Base-by-base conservation (phyloP, 2,888 invertebrate genomes). In the Salticus scenicus region DNA sequence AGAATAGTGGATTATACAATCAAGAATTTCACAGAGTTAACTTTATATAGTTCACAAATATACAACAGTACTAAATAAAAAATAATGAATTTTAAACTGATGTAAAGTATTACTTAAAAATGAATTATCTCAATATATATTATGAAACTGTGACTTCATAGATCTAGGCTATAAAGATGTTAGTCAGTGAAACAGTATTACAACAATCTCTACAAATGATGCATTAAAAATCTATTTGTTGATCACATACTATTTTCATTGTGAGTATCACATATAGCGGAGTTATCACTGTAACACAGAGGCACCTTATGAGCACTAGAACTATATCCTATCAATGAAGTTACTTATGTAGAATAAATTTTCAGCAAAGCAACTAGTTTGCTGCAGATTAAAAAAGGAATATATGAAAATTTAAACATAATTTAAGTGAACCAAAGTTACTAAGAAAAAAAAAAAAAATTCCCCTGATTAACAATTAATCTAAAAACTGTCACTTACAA, bases 241-340 rank as follows among this genome's bases (percentile, higher is more conserved):
- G 72, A 76, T 77, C 67, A 83, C 72, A 57, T 47, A 77, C 76
- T 82, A 72, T 72, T 67, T 41, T 73, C 73, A 80, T 37, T 74
- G 67, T 73, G 72, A 80, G 72, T 77, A 83, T 82, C 83, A 83
- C 77, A 77, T 77, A 73, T 41, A 76, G 83, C 72, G 51, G 76
- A 76, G 71, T 76, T 77, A 83, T 83, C 83, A 83, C 83, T 66
- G 66, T 83, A 73, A 74, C 73, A 73, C 66, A 79, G 47, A 83
- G 83, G 83, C 83, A 83, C 83, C 76, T 64, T 76, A 67, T 66
- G 83, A 77, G 83, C 83, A 47, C 75, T 75, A 75, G 31, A 72
- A 28, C 79, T 79, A 79, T 73, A n/a, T 69, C 72, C 37, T 41
- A 80, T 42, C 37, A 64, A 71, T 51, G 33, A 70, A 70, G 70